Percentiles rank a stretch among this genome's conserved stretches.
Conservation (phyloP, 1,140 invertebrate species). For the Rhagoletis zephyria region DNA sequence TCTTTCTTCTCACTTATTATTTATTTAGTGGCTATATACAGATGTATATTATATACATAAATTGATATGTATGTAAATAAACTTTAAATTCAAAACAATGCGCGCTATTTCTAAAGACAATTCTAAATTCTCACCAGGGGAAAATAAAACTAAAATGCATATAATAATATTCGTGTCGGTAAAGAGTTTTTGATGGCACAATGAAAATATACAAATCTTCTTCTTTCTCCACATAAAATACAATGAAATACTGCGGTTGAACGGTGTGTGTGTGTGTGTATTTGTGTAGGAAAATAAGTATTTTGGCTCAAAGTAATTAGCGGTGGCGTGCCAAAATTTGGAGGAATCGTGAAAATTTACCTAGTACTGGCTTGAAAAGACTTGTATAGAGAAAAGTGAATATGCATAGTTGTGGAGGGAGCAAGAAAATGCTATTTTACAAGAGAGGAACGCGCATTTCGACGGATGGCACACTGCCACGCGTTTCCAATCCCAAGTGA, state of each 20-base stretch:
- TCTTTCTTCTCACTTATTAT: neutral
- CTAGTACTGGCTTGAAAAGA: neutral
- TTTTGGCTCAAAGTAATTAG: slow-evolving; percentile 47
- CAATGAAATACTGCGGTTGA: neutral
- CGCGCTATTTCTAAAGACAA: slow-evolving; percentile 17
- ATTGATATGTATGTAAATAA: neutral
- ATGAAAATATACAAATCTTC: slow-evolving; percentile 31
- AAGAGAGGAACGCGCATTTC: neutral
- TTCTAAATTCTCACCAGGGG: slow-evolving; percentile 28
- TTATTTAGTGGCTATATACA: neutral
- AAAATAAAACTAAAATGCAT: slow-evolving; percentile 50
- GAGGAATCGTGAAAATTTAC: neutral
- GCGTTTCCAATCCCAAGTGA: neutral
- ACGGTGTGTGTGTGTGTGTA: neutral
- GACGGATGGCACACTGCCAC: neutral
- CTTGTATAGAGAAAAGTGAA: no score
- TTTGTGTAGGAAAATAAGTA: slow-evolving; percentile 26
- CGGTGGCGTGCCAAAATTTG: slow-evolving; percentile 48
- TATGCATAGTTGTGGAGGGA: no score
- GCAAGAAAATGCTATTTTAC: no score
- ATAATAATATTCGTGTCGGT: neutral
- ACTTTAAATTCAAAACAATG: slow-evolving; percentile 10
- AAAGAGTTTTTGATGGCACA: slow-evolving; percentile 27
- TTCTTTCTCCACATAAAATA: neutral
- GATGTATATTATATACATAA: no score